A percentile compares a stretch with the other conserved stretches of the same genome.
phyloP scores from a whole-genome alignment of 2,888 invertebrate genomes.

The Meiosimyza decipiens region DNA sequence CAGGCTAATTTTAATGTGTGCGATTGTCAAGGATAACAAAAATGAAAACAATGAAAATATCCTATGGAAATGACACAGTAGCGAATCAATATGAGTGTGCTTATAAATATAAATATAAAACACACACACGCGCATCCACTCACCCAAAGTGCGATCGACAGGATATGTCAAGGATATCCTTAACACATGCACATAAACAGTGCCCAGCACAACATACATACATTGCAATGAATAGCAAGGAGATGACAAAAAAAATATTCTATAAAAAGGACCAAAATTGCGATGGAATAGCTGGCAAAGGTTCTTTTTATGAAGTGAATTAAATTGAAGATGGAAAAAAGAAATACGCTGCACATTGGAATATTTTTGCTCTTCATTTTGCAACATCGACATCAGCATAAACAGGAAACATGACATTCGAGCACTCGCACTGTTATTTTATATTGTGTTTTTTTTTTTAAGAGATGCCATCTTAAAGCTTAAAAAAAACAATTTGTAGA shows the following conservation, averaged over 20 bases:
- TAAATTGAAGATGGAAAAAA: background rate
- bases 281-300: background rate
- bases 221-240: slow-evolving; percentile 8
- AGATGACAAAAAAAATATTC: background rate
- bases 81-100: slow-evolving; percentile 4
- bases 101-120: slow-evolving; percentile 27
- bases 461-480: too few relatives aligned
- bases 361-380: background rate
- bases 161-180: slow-evolving; percentile 67
- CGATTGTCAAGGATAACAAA: background rate
- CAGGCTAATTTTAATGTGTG: slow-evolving; percentile 12
- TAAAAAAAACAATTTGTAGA: too few relatives aligned
- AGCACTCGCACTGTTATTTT: background rate
- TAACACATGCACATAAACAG: slow-evolving; percentile 42
- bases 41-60: background rate
- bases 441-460: too few relatives aligned
- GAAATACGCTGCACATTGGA: background rate
- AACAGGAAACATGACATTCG: slow-evolving; percentile 30
- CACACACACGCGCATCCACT: slow-evolving; percentile 1
- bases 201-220: background rate
- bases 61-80: background rate
- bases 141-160: slow-evolving; percentile 49
- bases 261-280: too few relatives aligned
- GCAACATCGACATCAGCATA: slow-evolving; percentile 22
- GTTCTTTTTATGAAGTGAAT: background rate